A percentile compares a stretch with the other conserved stretches of the same genome.
phyloP scores from a whole-genome alignment of 2,797 vertebrate genomes.

The Chaenodraco wilsoni region DNA sequence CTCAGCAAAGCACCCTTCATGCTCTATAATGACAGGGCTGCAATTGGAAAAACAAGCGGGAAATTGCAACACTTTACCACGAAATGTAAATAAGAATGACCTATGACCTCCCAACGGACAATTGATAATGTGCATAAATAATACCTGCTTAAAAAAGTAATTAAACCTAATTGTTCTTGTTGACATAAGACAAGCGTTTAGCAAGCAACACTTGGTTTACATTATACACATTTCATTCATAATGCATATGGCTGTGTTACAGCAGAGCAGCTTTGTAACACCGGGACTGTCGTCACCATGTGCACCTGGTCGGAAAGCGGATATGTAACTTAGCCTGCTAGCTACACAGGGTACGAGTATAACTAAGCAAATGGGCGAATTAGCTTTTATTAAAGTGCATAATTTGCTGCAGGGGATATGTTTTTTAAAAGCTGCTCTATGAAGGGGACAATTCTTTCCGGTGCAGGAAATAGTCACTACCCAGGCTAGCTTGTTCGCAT shows the following conservation, averaged over 20 bases:
- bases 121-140: not conserved
- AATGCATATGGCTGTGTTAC: not conserved
- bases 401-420: no score
- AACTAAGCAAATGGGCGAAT: not conserved
- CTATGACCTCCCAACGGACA: not conserved
- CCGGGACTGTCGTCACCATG: constrained; percentile 21
- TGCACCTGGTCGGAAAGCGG: constrained; percentile 8
- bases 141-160: not conserved
- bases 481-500: constrained; percentile 31
- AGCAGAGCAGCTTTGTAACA: not conserved
- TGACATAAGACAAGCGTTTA: not conserved
- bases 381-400: not conserved
- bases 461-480: constrained; percentile 48
- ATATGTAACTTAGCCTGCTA: constrained; percentile 38
- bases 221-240: not conserved
- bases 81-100: not conserved
- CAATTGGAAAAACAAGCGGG: not conserved
- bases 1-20: no score
- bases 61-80: not conserved
- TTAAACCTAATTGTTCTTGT: rapidly evolving
- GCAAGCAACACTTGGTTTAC: not conserved
- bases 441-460: not conserved
- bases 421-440: not conserved
- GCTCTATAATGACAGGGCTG: not conserved
- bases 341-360: not conserved